Conservation (phyloP, 2,113 vertebrate genomes). For the Corythaeola cristata region DNA sequence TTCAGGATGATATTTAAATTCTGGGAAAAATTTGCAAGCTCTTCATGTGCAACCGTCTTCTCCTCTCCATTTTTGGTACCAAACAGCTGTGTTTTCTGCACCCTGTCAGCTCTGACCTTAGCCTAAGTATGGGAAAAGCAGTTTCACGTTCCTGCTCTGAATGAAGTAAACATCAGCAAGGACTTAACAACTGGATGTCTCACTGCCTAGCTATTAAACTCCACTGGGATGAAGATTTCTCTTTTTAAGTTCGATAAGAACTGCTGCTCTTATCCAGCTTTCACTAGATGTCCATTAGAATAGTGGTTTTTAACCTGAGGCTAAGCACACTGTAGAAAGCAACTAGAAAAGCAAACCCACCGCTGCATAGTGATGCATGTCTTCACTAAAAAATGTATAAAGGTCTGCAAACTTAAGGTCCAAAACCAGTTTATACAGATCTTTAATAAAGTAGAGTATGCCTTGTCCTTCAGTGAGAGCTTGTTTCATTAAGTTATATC, state of each 20-base stretch:
- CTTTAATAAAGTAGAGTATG: background rate
- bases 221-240: background rate
- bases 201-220: background rate
- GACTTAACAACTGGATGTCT: background rate
- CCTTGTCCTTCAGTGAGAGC: background rate
- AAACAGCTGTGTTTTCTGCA: background rate
- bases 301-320: background rate
- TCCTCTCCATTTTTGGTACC: slow-evolving; percentile 8
- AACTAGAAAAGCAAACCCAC: background rate
- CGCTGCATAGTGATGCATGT: background rate
- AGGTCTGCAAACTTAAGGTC: background rate
- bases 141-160: background rate
- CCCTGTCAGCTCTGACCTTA: background rate
- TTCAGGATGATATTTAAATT: background rate
- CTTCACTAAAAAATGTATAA: background rate
- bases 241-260: background rate
- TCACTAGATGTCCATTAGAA: background rate
- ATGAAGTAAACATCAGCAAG: background rate
- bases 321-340: background rate
- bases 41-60: background rate
- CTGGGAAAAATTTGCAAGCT: background rate
- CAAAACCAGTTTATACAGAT: background rate
- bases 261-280: background rate
- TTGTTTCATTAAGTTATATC: background rate
- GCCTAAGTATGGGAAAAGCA: background rate